These are phyloP conservation scores for Drosophila acutilabella DNA, from an alignment of 2,888 invertebrate genomes.

Conservation along the genomic window DNA sequence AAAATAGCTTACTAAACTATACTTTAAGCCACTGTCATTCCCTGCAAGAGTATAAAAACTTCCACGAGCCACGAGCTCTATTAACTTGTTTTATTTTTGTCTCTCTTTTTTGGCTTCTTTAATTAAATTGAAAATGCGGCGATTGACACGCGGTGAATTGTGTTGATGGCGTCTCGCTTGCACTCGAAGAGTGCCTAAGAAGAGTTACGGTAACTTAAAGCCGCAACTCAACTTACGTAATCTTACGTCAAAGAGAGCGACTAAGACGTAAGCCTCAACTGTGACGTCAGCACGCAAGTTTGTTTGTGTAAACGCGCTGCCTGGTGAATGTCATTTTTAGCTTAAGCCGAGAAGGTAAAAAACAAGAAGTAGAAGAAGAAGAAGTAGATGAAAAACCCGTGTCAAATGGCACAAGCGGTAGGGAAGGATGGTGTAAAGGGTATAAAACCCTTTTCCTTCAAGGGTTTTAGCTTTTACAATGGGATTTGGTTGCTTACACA, in stretches of 20 bases:
- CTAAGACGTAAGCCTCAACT: conserved; percentile 12
- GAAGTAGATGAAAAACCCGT: neutral
- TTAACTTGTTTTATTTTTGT: neutral
- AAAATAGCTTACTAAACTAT: too few relatives aligned
- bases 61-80: neutral
- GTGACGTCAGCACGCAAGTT: conserved; percentile 1
- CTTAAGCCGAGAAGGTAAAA: neutral
- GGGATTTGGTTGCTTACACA: neutral
- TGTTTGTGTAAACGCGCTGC: neutral
- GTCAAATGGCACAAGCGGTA: neutral
- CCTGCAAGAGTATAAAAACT: neutral
- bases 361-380: neutral
- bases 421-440: neutral
- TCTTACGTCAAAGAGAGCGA: conserved; percentile 15
- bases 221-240: conserved; percentile 12
- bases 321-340: conserved; percentile 8
- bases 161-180: conserved; percentile 1
- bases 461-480: neutral
- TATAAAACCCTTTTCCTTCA: neutral
- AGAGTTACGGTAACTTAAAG: conserved; percentile 5
- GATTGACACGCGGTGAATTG: neutral
- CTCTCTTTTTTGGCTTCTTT: conserved; percentile 4
- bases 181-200: neutral
- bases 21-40: neutral
- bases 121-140: conserved; percentile 9